Percentiles rank a stretch among this genome's conserved stretches.
These are phyloP conservation scores for Chydorus sphaericus DNA, from an alignment of 2,888 invertebrate species.

Conservation along the genomic window DNA sequence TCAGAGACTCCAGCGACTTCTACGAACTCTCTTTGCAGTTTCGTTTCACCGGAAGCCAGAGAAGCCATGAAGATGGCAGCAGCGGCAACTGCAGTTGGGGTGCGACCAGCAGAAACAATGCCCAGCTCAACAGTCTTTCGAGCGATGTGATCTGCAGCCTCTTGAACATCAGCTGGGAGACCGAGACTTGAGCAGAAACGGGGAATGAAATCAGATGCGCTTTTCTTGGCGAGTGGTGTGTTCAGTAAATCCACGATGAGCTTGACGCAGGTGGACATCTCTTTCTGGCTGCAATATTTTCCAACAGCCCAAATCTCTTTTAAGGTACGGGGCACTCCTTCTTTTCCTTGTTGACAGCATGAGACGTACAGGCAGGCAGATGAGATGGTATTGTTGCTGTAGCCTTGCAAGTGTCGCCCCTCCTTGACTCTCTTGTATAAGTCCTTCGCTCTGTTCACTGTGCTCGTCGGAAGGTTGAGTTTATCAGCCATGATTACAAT, in stretches of 20 bases:
- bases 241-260: conserved; percentile 88
- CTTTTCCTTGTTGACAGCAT: conserved; percentile 59
- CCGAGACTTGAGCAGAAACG: conserved; percentile 90
- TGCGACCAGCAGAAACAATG: conserved; percentile 91
- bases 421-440: too few relatives aligned
- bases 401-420: conserved; percentile 84
- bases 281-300: conserved; percentile 96
- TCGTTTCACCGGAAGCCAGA: conserved; percentile 59
- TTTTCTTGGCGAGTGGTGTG: conserved; percentile 92
- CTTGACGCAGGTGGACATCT: conserved; percentile 96
- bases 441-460: too few relatives aligned
- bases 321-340: conserved; percentile 96
- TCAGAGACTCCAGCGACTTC: conserved; percentile 98
- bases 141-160: conserved; percentile 93
- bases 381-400: conserved; percentile 94
- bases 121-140: conserved; percentile 91
- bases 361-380: conserved; percentile 98
- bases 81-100: conserved; percentile 96
- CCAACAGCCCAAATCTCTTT: conserved; percentile 97
- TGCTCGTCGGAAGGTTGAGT: too few relatives aligned
- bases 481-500: too few relatives aligned
- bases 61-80: conserved; percentile 99
- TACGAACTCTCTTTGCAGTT: conserved; percentile 93
- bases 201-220: conserved; percentile 98
- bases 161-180: conserved; percentile 70